Percentiles rank a stretch among this genome's conserved stretches.
Evolutionary conservation across 1,140 invertebrate genomes (phyloP).

Genomic region (Macrosteles quadrilineatus): DNA sequence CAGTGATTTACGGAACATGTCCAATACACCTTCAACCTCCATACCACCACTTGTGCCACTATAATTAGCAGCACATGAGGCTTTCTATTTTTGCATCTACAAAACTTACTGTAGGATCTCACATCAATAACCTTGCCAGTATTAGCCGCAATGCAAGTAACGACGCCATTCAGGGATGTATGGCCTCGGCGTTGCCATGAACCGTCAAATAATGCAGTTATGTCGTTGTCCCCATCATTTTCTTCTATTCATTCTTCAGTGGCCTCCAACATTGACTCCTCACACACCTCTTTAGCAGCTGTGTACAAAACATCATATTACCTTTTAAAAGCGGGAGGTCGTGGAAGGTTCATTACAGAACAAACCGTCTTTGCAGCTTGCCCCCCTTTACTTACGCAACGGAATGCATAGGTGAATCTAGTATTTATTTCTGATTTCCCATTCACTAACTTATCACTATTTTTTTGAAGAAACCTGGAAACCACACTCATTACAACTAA

Average conservation of each 20-base stretch:
- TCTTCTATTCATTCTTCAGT: constrained; percentile 10
- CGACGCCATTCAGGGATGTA: constrained; percentile 32
- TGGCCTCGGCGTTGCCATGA: constrained; percentile 37
- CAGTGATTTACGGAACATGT: constrained; percentile 34
- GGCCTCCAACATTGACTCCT: constrained; percentile 17
- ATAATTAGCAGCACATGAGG: constrained; percentile 38
- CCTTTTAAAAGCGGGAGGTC: not conserved
- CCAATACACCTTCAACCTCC: constrained; percentile 31
- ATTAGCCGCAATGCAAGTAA: constrained; percentile 24
- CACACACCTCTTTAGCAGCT: constrained; percentile 13
- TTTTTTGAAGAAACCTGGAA: not conserved
- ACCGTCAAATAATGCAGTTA: constrained; percentile 36
- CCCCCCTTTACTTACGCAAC: constrained; percentile 14
- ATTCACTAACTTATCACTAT: not conserved
- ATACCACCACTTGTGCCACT: constrained; percentile 39
- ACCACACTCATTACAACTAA: not conserved
- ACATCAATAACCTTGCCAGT: constrained; percentile 35
- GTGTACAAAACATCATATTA: not conserved
- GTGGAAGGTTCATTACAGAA: constrained; percentile 15
- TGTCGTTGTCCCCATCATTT: constrained; percentile 22
- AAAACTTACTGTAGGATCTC: constrained; percentile 31
- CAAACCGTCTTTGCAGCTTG: constrained; percentile 15
- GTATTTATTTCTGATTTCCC: constrained; percentile 16
- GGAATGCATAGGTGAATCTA: constrained; percentile 10
- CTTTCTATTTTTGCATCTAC: constrained; percentile 25